These are phyloP conservation scores for Petrophora chlorosata DNA, from an alignment of 2,888 invertebrate species.

Conservation along the genomic window DNA sequence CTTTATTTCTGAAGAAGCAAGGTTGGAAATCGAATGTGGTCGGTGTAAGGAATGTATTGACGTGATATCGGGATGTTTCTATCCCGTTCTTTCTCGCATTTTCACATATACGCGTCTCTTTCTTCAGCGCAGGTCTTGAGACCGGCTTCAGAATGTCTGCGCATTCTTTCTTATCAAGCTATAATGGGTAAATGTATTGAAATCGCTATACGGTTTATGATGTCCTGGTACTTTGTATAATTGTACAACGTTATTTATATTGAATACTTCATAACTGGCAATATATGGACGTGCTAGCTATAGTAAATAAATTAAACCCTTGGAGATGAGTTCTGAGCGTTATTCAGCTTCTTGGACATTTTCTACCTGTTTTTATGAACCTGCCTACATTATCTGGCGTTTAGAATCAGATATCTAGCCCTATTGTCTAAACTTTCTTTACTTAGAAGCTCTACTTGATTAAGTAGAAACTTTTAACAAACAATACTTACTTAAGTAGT, in stretches of 20 bases:
- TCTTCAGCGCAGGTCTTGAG: slow-evolving; percentile 73
- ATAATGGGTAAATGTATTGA: slow-evolving; percentile 62
- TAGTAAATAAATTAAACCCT: slow-evolving; percentile 19
- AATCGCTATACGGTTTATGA: slow-evolving; percentile 53
- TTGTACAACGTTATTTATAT: slow-evolving; percentile 43
- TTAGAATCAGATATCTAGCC: too few species aligned
- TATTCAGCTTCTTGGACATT: background rate
- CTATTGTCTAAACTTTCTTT: too few species aligned
- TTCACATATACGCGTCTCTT: slow-evolving; percentile 71
- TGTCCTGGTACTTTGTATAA: slow-evolving; percentile 57
- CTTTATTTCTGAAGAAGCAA: slow-evolving; percentile 43
- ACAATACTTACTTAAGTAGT: too few species aligned
- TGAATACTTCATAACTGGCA: slow-evolving; percentile 29
- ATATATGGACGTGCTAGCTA: slow-evolving; percentile 28
- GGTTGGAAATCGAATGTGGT: slow-evolving; percentile 57
- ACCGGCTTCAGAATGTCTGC: slow-evolving; percentile 75
- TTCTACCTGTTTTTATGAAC: background rate
- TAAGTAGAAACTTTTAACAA: too few species aligned
- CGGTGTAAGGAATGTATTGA: slow-evolving; percentile 78
- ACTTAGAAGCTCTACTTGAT: too few species aligned
- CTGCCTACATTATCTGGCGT: too few species aligned
- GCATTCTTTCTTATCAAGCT: slow-evolving; percentile 77
- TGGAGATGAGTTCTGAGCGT: slow-evolving; percentile 5
- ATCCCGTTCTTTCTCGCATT: slow-evolving; percentile 69
- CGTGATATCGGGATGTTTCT: slow-evolving; percentile 79